A percentile compares a stretch with the other conserved stretches of the same genome.
Conservation (phyloP, 2,797 vertebrate species). For the Pterois miles region DNA sequence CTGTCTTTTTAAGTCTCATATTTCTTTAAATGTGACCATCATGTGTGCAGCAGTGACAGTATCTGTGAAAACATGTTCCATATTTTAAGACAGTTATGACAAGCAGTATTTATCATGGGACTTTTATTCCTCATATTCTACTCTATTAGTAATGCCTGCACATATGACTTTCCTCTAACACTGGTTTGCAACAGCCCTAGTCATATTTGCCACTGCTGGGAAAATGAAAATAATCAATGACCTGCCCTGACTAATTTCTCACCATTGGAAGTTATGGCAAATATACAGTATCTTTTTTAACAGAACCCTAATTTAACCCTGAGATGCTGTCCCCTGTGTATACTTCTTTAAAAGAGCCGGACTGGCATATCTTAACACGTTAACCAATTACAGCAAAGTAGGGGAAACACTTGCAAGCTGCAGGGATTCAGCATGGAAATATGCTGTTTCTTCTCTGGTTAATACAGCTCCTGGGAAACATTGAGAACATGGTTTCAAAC, state of each 20-base stretch:
- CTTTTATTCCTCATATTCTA: neutral
- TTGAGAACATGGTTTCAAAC: neutral
- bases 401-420: neutral
- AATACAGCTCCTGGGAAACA: neutral
- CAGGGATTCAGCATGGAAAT: neutral
- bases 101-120: neutral
- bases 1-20: neutral
- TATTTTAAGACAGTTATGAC: neutral
- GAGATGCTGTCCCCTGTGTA: neutral
- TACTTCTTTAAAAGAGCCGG: constrained; percentile 5
- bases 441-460: neutral
- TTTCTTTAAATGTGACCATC: neutral
- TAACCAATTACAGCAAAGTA: neutral
- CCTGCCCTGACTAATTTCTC: neutral
- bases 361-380: neutral
- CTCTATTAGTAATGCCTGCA: neutral
- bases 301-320: neutral
- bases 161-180: neutral
- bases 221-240: neutral
- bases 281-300: neutral
- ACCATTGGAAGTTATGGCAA: neutral
- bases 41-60: neutral
- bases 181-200: neutral
- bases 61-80: neutral
- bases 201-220: neutral